A percentile compares a stretch with the other conserved stretches of the same genome.
Conservation (phyloP, 2,113 vertebrate species). For the Dicentrarchus labrax region DNA sequence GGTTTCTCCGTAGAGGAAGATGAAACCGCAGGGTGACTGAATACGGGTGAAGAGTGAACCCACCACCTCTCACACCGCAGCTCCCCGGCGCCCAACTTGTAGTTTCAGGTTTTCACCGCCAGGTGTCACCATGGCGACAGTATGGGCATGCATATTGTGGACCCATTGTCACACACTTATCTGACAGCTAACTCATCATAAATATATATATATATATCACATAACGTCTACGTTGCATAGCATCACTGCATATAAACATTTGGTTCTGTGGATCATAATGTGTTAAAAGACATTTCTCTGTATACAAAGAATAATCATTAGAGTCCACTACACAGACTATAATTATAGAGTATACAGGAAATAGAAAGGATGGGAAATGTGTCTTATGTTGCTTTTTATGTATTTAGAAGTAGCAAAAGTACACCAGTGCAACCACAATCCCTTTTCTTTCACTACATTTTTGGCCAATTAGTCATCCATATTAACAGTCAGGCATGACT, state of each 20-base stretch:
- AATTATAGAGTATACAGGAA: background rate
- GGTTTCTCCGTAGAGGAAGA: background rate
- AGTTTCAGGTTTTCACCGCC: conserved; percentile 30
- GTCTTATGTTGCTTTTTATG: background rate
- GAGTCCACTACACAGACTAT: too few relatives aligned
- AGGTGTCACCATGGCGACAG: conserved; percentile 42
- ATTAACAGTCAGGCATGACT: background rate
- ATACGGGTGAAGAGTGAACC: background rate
- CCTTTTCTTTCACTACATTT: background rate
- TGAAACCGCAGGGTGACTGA: background rate
- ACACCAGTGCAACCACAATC: background rate
- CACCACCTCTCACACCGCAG: background rate
- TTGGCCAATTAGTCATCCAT: background rate
- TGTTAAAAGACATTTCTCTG: background rate
- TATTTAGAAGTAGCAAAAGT: background rate
- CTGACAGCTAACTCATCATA: background rate
- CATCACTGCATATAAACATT: background rate
- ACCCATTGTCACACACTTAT: background rate
- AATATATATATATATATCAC: background rate
- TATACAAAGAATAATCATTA: too few relatives aligned
- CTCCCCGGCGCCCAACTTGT: background rate
- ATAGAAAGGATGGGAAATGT: too few relatives aligned
- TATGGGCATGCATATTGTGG: too few relatives aligned
- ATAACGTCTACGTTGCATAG: background rate
- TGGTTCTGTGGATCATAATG: background rate